These are phyloP conservation scores for Philonicus albiceps DNA, from an alignment of 2,888 invertebrate genomes.

Conservation along the genomic window DNA sequence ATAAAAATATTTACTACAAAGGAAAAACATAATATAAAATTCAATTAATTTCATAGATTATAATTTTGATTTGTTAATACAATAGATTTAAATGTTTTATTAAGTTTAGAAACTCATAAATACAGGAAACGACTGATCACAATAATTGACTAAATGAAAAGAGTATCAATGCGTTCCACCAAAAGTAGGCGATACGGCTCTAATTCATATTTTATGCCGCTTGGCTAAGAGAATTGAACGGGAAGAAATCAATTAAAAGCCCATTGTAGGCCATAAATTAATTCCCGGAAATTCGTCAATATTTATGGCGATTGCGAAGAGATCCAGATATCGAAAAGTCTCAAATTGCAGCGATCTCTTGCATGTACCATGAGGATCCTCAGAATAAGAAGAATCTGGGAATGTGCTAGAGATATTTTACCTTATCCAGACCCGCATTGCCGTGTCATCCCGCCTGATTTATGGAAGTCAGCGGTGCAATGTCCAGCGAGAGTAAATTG, in stretches of 20 bases:
- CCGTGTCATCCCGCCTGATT: background rate
- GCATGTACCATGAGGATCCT: background rate
- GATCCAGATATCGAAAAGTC: background rate
- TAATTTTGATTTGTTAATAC: background rate
- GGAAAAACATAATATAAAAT: too few species aligned
- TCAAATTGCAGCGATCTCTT: background rate
- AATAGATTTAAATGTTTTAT: too few species aligned
- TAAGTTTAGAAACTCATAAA: background rate
- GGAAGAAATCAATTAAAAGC: background rate
- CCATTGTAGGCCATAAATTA: background rate
- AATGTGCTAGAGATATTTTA: background rate
- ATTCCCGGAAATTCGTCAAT: background rate
- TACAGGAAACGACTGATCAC: background rate
- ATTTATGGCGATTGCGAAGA: background rate
- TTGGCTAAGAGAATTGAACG: background rate
- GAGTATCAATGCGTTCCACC: background rate
- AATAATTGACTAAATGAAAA: background rate
- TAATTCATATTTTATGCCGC: background rate
- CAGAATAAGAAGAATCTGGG: background rate
- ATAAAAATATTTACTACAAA: too few species aligned
- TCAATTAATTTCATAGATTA: too few species aligned
- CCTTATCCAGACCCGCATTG: slow-evolving; percentile 4
- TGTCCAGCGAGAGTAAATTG: background rate
- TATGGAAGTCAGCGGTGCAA: background rate
- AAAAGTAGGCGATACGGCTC: background rate